phyloP scores from a whole-genome alignment of 2,113 vertebrate genomes.

The Halcyon malimbica region DNA sequence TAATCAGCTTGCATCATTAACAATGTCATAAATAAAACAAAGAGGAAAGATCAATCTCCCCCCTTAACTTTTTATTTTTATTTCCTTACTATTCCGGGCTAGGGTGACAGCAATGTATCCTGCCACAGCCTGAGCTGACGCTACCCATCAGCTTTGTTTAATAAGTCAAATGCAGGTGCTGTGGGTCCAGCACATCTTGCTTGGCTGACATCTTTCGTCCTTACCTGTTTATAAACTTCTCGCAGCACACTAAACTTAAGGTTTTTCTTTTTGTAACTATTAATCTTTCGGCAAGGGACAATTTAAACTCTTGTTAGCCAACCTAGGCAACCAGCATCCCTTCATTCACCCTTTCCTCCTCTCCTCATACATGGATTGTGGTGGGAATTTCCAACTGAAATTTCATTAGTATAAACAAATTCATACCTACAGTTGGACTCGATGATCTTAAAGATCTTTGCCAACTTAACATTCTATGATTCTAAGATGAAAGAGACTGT shows the following conservation, averaged over 20 bases:
- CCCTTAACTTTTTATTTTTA: neutral
- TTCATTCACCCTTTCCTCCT: neutral
- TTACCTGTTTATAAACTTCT: neutral
- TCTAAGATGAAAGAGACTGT: neutral
- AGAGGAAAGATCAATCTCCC: neutral
- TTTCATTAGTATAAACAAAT: neutral
- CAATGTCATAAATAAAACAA: neutral
- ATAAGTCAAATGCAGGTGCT: neutral
- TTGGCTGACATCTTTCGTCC: neutral
- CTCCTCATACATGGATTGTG: neutral
- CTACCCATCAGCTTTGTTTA: neutral
- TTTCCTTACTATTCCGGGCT: neutral
- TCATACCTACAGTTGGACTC: neutral
- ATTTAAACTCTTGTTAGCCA: neutral
- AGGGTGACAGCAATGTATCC: neutral
- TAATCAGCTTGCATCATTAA: constrained; percentile 1
- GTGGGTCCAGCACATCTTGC: neutral
- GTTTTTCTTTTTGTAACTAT: neutral
- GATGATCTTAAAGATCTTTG: neutral
- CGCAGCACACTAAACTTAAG: neutral
- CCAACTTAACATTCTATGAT: neutral
- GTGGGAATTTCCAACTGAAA: neutral
- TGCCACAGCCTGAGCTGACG: neutral
- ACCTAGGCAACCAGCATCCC: neutral
- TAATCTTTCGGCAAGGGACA: neutral